Evolutionary conservation across 2,797 vertebrate genomes (phyloP).

Genomic region (Lepilemur septentrionalis): DNA sequence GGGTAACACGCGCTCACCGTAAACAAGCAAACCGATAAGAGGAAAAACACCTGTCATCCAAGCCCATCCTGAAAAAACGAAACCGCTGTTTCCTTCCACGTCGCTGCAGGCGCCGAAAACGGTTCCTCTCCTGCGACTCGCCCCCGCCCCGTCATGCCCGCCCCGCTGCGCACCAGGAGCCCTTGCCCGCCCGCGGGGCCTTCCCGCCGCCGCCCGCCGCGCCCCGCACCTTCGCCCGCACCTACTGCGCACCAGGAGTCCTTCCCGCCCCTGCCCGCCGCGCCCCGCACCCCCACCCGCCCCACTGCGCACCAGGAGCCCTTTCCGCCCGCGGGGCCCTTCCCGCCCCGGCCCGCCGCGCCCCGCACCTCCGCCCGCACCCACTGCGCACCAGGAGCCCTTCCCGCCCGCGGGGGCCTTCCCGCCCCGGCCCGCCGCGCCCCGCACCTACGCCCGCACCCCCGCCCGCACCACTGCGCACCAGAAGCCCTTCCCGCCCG

Average conservation of each 20-base stretch:
- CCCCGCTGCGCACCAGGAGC: rapidly evolving
- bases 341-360: background rate
- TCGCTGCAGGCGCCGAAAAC: background rate
- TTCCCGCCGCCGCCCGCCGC: rapidly evolving
- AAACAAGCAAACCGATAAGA: background rate
- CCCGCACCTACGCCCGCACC: no score
- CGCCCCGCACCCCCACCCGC: no score
- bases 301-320: no score
- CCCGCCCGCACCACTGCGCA: no score
- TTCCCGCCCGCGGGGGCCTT: rapidly evolving
- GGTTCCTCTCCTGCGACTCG: no score
- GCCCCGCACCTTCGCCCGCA: no score
- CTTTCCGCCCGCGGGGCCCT: background rate
- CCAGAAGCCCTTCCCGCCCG: background rate
- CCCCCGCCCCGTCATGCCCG: background rate
- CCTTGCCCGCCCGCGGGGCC: rapidly evolving
- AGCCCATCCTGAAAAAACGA: background rate
- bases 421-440: rapidly evolving
- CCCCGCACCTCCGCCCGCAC: no score
- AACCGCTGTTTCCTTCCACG: background rate
- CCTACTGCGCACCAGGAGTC: no score
- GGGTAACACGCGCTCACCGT: background rate
- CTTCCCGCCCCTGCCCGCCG: no score
- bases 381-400: rapidly evolving
- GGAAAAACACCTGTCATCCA: background rate